A percentile compares a stretch with the other conserved stretches of the same genome.
phyloP scores from a whole-genome alignment of 2,888 invertebrate genomes.

The Tetropium fuscum region DNA sequence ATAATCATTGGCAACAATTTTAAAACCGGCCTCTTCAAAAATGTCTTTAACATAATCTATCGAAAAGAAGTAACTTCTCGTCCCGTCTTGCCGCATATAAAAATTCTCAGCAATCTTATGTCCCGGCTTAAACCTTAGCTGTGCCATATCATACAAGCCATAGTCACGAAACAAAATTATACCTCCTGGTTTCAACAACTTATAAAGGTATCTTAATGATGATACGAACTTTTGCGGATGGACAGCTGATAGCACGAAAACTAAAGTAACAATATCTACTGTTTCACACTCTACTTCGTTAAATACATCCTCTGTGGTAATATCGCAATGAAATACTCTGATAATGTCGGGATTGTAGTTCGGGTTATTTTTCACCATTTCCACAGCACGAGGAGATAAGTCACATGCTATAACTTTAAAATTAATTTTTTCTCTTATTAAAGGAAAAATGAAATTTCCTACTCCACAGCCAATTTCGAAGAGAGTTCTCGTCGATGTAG shows the following conservation, averaged over 20 bases:
- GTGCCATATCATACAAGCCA: constrained; percentile 96
- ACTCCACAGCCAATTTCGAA: constrained; percentile 96
- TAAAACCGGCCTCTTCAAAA: constrained; percentile 79
- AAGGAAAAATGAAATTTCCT: constrained; percentile 95
- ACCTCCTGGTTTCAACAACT: constrained; percentile 80
- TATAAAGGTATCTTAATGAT: constrained; percentile 74
- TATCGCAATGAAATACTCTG: constrained; percentile 86
- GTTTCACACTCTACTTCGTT: constrained; percentile 66
- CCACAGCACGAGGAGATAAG: constrained; percentile 90
- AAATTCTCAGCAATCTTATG: constrained; percentile 93
- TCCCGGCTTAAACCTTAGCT: constrained; percentile 92
- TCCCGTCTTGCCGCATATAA: constrained; percentile 97
- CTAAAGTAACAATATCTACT: constrained; percentile 87
- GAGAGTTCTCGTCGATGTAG: constrained; percentile 64
- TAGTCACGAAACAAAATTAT: constrained; percentile 92
- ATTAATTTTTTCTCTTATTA: constrained; percentile 82
- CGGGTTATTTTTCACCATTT: constrained; percentile 80
- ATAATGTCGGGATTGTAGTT: constrained; percentile 76
- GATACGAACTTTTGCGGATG: constrained; percentile 84
- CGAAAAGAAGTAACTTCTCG: constrained; percentile 87
- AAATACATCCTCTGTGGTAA: constrained; percentile 78
- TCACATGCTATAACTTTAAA: constrained; percentile 90
- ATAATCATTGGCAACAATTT: constrained; percentile 77
- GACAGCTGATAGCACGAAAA: constrained; percentile 96
- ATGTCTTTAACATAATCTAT: constrained; percentile 76